phyloP scores from a whole-genome alignment of 92 coral and sea anemone genomes.

The Nematostella vectensis region DNA sequence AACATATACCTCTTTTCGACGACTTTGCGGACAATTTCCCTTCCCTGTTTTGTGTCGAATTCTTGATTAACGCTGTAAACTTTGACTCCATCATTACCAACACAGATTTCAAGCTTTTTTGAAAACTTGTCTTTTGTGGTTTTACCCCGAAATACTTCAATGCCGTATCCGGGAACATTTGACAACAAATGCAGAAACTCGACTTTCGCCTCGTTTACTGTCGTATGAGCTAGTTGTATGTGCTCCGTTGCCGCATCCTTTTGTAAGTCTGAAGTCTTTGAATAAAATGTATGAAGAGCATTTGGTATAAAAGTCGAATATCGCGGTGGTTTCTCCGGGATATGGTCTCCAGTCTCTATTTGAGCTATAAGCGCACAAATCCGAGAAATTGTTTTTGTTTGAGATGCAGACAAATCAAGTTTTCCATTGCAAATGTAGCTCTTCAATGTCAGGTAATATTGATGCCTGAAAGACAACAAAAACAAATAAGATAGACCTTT shows the following conservation, averaged over 20 bases:
- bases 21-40: conserved; percentile 69
- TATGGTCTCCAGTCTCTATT: conserved; percentile 79
- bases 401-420: conserved; percentile 76
- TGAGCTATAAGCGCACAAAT: conserved; percentile 86
- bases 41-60: conserved; percentile 73
- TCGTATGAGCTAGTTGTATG: conserved; percentile 51
- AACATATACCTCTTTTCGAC: conserved; percentile 94
- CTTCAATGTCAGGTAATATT: conserved; percentile 82
- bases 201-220: conserved; percentile 63
- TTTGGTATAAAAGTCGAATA: conserved; percentile 73
- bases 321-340: conserved; percentile 69
- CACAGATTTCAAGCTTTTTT: conserved; percentile 81
- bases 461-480: conserved; percentile 56
- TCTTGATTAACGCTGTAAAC: conserved; percentile 80
- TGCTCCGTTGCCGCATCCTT: conserved; percentile 91
- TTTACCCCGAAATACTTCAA: conserved; percentile 83
- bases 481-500: not conserved
- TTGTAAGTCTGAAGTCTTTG: conserved; percentile 79
- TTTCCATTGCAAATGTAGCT: conserved; percentile 67
- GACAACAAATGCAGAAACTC: conserved; percentile 74
- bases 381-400: conserved; percentile 78
- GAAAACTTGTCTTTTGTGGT: conserved; percentile 58
- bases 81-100: conserved; percentile 79
- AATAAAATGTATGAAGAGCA: conserved; percentile 53
- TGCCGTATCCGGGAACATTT: conserved; percentile 82